Evolutionary conservation across 2,888 invertebrate species (phyloP), one percentile per base, ranked within the genome.

Genomic region (Drosophila longiperda): DNA sequence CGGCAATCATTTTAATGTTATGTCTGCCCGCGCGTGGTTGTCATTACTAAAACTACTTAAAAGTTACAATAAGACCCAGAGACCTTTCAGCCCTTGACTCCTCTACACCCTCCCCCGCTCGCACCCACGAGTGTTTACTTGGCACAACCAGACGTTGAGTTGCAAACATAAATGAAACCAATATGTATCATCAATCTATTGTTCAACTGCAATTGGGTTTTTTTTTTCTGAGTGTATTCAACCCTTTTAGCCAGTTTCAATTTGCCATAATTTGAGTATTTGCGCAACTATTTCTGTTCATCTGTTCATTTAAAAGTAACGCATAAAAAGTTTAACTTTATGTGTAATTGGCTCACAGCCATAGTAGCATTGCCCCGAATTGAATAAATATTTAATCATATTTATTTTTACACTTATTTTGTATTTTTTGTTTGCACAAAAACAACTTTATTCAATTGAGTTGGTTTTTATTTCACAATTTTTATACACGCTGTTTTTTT

Each of bases 1-100:
- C 53, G 68, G 66, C 78, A 85, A 69, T 82, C 55, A 75, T 75
- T 80, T 78, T 82, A 73, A 76, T 73, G 81, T 73, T 26, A 55
- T 38, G 54, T 7, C 11, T 20, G 15, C 36, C 52, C 40, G 55
- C 64, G 73, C 77, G 36, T 57, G 66, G 54, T 62, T 67, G 63
- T 68, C 45, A 54, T 23, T 23, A 17, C 20, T 15, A 34, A 8
- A 33, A 33, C 45, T 34, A 20, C 20, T 15, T 34, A 20, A 33
- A 15, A 20, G 45, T 17, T 38, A 17, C 49, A 49, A 38, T 17
- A 32, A n/a, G 38, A 52, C 50, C 11, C 50, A 50, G 49, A 50
- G 49, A 9, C 54, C 54, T 23, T 54, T 23, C 53, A 54, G 20
- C 32, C 5, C 1, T 29, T 32, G 34, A 2, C 11, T 20, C 11